Evolutionary conservation across 2,888 invertebrate genomes (phyloP), one percentile per base, ranked within the genome.

Genomic region (Drosophila cognata): DNA sequence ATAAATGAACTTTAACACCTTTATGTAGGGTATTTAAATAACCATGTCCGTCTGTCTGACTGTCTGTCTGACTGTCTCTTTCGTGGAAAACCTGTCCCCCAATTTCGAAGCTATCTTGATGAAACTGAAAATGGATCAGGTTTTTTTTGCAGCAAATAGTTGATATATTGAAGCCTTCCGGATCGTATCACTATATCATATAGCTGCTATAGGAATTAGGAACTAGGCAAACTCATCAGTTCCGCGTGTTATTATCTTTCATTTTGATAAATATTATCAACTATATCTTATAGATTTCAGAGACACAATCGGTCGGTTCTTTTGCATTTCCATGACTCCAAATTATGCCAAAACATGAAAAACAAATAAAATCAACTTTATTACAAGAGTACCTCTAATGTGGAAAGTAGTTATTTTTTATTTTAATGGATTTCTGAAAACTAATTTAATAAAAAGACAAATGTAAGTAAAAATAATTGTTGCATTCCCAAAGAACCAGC

Each of bases 351-450:
- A 21, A 21, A 3, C 11, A 43, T 21, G 21, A 7, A 16, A 29
- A 51, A n/a, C 18, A 29, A 11, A 29, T 21, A 31, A 53, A 33
- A 5, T 52, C 18, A 51, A 29, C 5, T 33, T 25, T 16, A 33
- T 28, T 28, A 38, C 28, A 8, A 29, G 28, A 18, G 11, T 29
- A 55, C 0, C 18, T 29, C 18, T n/a, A 51, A 51, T 5, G 11
- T 53, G 18, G 31, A 21, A 8, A 25, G 41, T 21, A 10, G 10
- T 41, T 10, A 10, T 16, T 13, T 13, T 21, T 13, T 16, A 10
- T 43, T 51, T 29, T 51, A 56, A 56, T 56, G 55, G 36, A 13
- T 56, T 56, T 38, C 38, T 21, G 28, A 56, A 28, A 56, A 56
- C 28, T 28, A 38, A 56, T 33, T 28, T 28, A 28, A 56, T 51